Evolutionary conservation across 1,140 invertebrate species (phyloP).

Genomic region (Pseudomyrmex pallidus): DNA sequence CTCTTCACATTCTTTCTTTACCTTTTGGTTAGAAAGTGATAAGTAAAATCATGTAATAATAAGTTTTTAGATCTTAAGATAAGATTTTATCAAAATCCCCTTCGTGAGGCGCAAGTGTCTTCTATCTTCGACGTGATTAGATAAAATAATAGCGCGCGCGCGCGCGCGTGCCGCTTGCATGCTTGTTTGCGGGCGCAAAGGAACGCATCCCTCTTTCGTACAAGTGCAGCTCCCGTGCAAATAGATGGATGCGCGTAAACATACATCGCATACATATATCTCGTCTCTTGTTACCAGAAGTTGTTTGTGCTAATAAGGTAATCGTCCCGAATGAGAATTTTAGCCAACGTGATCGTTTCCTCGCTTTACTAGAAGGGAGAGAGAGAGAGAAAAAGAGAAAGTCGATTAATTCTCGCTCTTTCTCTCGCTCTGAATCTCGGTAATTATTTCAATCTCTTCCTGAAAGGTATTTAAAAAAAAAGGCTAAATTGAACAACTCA

Average conservation of each 20-base stretch:
- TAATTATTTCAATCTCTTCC: constrained; percentile 72
- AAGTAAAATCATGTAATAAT: too few relatives aligned
- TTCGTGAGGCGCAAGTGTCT: constrained; percentile 48
- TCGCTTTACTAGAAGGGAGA: not conserved
- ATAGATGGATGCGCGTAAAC: constrained; percentile 33
- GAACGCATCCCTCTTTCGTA: not conserved
- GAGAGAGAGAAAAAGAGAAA: too few relatives aligned
- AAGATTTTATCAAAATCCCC: too few relatives aligned
- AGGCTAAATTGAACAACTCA: constrained; percentile 67
- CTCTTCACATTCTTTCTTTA: too few relatives aligned
- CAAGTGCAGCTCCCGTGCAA: not conserved
- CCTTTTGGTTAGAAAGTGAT: too few relatives aligned
- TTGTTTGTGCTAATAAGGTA: constrained; percentile 70
- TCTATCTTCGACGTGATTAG: constrained; percentile 60
- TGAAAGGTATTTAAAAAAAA: constrained; percentile 4
- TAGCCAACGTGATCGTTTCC: constrained; percentile 57
- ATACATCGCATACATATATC: constrained; percentile 32
- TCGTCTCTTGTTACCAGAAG: constrained; percentile 65
- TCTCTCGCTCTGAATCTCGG: constrained; percentile 66
- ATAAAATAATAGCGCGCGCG: constrained; percentile 69
- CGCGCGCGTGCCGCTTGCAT: constrained; percentile 17
- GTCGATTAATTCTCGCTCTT: constrained; percentile 26
- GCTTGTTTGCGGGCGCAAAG: not conserved
- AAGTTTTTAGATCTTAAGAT: too few relatives aligned
- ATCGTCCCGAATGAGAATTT: constrained; percentile 69